Evolutionary conservation across 2,113 vertebrate genomes (phyloP), one percentile per base, ranked within the genome.

Genomic region (Alexandromys fortis): DNA sequence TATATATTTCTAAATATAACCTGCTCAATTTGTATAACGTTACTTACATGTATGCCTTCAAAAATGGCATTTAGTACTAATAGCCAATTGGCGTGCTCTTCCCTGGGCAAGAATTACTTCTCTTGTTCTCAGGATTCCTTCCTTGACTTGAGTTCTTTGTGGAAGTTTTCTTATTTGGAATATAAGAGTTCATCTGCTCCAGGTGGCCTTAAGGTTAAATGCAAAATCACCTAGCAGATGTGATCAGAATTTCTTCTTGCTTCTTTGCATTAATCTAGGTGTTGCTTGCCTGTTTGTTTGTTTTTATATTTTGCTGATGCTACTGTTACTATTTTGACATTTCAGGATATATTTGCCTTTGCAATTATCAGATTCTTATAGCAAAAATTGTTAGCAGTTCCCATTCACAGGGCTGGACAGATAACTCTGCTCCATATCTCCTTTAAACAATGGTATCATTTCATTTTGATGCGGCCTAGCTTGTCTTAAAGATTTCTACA

Each of bases 401-500:
- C 77, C 28, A 42, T 91, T 88, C 83, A 83, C 35, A 77, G 42
- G 8, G 28, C 63, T 55, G 49, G 52, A 88, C 12, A 16, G 85
- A 21, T 26, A 67, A 45, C 24, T 45, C 2, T 28, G 10, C 4
- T 17, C 9, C 26, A 38, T 7, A 6, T 6, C 5, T 45, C 7
- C 7, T 75, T 82, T 88, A 65, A 88, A 55, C 68, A 72, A 61
- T 47, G n/a, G 17, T 52, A 35, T 63, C 45, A 83, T 70, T 85
- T 86, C 28, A 65, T 95, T 77, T 92, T 92, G 75, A 70, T 91
- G 35, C 35, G 2, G 19, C 33, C 2, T 73, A n/a, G 91, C 76
- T 93, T 91, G n/a, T 88, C 47, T 78, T 95, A 73, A 86, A 67
- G 33, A 94, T 79, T 65, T 89, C 61, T 19, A 33, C 26, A 88